Percentiles rank a stretch among this genome's conserved stretches.
These are phyloP conservation scores for Microctonus aethiopoides DNA, from an alignment of 2,888 invertebrate genomes.

Conservation along the genomic window DNA sequence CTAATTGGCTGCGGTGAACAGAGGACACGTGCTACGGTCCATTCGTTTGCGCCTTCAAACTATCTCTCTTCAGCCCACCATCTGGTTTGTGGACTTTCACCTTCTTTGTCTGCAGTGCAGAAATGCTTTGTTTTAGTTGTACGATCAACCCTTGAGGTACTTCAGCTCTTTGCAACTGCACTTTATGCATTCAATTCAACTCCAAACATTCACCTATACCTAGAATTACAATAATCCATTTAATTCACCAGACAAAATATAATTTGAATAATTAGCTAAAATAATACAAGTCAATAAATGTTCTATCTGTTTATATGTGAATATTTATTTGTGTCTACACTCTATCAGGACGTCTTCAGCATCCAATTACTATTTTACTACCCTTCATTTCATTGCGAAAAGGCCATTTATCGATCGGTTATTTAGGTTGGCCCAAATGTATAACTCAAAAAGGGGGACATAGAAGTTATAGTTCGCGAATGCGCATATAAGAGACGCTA, in stretches of 20 bases:
- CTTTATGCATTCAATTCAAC: no score
- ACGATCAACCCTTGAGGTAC: slow-evolving; percentile 8
- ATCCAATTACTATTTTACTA: slow-evolving; percentile 11
- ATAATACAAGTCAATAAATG: background rate
- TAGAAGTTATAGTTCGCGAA: slow-evolving; percentile 3
- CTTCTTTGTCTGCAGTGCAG: background rate
- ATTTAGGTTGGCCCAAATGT: background rate
- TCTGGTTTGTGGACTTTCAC: slow-evolving; percentile 28
- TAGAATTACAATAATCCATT: background rate
- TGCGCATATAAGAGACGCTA: slow-evolving; percentile 35
- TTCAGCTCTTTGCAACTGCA: background rate
- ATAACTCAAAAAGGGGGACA: slow-evolving; percentile 5
- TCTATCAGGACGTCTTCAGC: background rate
- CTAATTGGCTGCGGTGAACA: slow-evolving; percentile 62
- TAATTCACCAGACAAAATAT: background rate
- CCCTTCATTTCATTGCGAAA: slow-evolving; percentile 13
- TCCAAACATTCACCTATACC: background rate
- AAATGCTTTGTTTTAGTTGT: slow-evolving; percentile 21
- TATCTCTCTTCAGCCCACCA: background rate
- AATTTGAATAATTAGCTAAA: background rate
- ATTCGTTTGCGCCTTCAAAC: slow-evolving; percentile 23
- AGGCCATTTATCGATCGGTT: slow-evolving; percentile 14
- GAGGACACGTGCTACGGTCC: slow-evolving; percentile 43
- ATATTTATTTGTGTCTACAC: background rate
- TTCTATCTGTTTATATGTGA: background rate